Conservation (phyloP, 2,888 invertebrate genomes). For the Dione juno region DNA sequence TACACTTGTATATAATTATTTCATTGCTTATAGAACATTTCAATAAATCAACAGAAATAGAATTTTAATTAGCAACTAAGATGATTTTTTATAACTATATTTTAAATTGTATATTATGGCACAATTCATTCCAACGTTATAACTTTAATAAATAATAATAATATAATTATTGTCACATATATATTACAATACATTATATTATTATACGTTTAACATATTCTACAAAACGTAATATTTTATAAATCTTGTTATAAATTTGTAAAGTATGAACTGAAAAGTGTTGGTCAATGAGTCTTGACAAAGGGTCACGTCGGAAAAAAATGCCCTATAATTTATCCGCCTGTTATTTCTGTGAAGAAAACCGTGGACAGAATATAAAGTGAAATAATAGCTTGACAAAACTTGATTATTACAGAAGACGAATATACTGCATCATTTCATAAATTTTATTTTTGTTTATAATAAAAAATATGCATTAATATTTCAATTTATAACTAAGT, state of each 20-base stretch:
- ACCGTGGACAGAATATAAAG: constrained; percentile 22
- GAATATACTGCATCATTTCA: not conserved
- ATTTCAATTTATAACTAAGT: not conserved
- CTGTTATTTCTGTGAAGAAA: constrained; percentile 24
- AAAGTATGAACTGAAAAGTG: constrained; percentile 7
- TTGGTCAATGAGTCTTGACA: constrained; percentile 23
- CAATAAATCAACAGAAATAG: no score
- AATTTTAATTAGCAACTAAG: no score
- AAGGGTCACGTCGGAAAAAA: constrained; percentile 27
- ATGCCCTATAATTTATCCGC: constrained; percentile 15
- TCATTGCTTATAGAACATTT: no score
- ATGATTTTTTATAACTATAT: no score
- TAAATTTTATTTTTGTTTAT: not conserved
- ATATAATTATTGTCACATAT: no score
- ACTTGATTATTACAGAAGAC: constrained; percentile 2
- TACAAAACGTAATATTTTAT: no score
- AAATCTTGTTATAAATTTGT: not conserved
- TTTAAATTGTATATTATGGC: no score
- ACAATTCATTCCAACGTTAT: no score
- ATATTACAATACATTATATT: no score
- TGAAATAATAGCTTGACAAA: not conserved
- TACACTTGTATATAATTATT: no score
- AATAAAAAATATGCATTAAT: not conserved
- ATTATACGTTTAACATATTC: no score
- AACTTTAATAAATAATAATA: no score